These are phyloP conservation scores for Amphiprion clarkii DNA, from an alignment of 2,797 vertebrate genomes.

Conservation along the genomic window DNA sequence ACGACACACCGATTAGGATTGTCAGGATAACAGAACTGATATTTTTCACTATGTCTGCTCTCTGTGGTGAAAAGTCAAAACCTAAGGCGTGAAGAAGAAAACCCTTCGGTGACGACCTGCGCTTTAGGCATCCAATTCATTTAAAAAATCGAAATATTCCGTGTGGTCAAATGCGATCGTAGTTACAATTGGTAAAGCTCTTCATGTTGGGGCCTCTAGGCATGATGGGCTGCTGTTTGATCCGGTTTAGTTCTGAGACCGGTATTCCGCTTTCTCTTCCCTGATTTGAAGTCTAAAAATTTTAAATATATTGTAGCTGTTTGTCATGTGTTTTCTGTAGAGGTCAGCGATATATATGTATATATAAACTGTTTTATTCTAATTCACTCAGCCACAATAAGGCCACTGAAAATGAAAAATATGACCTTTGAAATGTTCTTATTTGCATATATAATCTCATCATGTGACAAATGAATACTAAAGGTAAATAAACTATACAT, in stretches of 20 bases:
- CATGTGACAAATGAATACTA: conserved; percentile 81
- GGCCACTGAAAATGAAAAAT: conserved; percentile 84
- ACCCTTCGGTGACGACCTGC: conserved; percentile 54
- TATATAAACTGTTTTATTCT: conserved; percentile 48
- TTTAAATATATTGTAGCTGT: conserved; percentile 25
- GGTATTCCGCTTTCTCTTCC: conserved; percentile 43
- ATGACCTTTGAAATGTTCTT: conserved; percentile 81
- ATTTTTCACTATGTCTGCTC: conserved; percentile 49
- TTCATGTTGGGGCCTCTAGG: conserved; percentile 15
- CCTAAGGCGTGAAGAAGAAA: conserved; percentile 65
- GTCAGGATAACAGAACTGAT: conserved; percentile 67
- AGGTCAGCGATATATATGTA: conserved; percentile 46
- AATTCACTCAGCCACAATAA: conserved; percentile 83
- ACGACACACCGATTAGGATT: conserved; percentile 62
- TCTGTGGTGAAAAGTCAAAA: conserved; percentile 46
- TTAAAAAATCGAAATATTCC: conserved; percentile 1
- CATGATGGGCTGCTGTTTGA: conserved; percentile 1
- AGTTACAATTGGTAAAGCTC: conserved; percentile 25
- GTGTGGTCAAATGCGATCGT: conserved; percentile 9
- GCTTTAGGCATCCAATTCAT: conserved; percentile 37
- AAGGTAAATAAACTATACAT: conserved; percentile 80
- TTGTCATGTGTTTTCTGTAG: conserved; percentile 45
- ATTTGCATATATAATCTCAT: conserved; percentile 90
- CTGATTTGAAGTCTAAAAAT: conserved; percentile 20
- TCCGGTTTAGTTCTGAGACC: conserved; percentile 34